phyloP scores from a whole-genome alignment of 2,797 vertebrate species.

The Podargus strigoides region DNA sequence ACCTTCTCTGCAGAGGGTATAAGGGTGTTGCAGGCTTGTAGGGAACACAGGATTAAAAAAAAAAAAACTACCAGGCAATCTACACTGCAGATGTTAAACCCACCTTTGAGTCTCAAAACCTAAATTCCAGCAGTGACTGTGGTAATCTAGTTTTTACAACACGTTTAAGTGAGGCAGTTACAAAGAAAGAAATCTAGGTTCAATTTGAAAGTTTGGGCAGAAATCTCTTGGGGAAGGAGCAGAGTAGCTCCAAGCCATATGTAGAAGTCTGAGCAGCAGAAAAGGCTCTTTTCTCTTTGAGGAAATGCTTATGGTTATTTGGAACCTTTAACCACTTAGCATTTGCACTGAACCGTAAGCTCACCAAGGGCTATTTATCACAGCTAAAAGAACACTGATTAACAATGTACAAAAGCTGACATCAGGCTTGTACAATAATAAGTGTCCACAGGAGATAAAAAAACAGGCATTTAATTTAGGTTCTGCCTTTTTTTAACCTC shows the following conservation, averaged over 20 bases:
- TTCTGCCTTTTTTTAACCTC: neutral
- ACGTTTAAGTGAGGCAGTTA: neutral
- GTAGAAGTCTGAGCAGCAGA: neutral
- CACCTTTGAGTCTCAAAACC: neutral
- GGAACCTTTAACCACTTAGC: neutral
- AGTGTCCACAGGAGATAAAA: neutral
- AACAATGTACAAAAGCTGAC: neutral
- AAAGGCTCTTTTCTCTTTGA: neutral
- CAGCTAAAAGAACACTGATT: neutral
- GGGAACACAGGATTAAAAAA: neutral
- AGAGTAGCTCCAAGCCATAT: neutral
- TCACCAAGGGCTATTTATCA: neutral
- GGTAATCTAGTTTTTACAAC: neutral
- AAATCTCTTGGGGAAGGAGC: neutral
- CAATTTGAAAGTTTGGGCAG: neutral
- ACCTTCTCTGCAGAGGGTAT: neutral
- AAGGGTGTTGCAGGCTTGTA: neutral
- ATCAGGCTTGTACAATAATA: neutral
- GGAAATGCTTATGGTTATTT: neutral
- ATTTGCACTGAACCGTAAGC: neutral
- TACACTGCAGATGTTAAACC: neutral
- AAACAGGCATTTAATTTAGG: neutral
- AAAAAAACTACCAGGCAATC: neutral
- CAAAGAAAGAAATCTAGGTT: neutral
- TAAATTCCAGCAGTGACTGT: neutral